Conservation (phyloP, 2,797 vertebrate species). For the Melanotaenia maccullochi region DNA sequence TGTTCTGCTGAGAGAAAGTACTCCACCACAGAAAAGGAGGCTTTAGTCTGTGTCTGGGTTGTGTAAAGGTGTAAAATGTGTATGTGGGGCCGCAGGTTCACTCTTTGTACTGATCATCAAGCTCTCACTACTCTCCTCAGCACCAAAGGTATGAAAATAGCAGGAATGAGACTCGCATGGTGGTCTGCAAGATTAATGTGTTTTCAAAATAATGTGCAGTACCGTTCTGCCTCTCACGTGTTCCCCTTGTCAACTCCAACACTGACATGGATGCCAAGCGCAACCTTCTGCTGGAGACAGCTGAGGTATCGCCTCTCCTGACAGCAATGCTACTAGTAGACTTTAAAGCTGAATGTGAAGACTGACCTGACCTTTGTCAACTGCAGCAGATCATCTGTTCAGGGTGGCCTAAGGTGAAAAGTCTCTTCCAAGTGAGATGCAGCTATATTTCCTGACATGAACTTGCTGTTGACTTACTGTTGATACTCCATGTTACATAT, state of each 20-base stretch:
- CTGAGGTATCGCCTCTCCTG: not conserved
- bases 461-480: not conserved
- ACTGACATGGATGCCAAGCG: not conserved
- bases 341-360: not conserved
- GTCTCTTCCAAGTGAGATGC: not conserved
- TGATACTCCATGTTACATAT: not conserved
- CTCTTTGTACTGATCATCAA: slow-evolving; percentile 7
- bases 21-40: not conserved
- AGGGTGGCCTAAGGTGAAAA: not conserved
- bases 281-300: not conserved
- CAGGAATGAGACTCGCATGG: slow-evolving; percentile 1
- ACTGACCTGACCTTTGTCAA: not conserved
- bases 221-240: not conserved
- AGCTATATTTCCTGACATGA: slow-evolving; percentile 3
- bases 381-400: not conserved
- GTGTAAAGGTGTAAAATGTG: not conserved
- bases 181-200: slow-evolving; percentile 17
- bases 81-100: slow-evolving; percentile 8
- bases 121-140: not conserved
- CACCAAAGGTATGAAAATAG: slow-evolving; percentile 12
- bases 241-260: not conserved
- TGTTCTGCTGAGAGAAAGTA: not conserved
- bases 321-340: not conserved
- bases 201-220: not conserved
- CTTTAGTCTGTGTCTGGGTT: not conserved